Evolutionary conservation across 2,888 invertebrate species (phyloP), one percentile per base, ranked within the genome.

Genomic region (Phyto melanocephala): DNA sequence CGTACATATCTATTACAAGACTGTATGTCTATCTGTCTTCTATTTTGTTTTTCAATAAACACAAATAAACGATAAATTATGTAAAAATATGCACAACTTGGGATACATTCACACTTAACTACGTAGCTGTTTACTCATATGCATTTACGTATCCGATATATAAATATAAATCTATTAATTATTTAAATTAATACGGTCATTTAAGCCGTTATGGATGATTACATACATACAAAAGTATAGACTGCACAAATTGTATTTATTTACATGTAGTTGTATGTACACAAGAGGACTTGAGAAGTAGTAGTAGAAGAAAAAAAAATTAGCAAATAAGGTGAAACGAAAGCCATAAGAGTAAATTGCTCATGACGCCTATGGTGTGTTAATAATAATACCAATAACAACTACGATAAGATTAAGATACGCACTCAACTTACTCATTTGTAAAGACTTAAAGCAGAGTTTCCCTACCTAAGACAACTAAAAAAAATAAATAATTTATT

Each of bases 91-190:
- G 13, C 40, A 15, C 17, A 13, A 42, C n/a, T 42, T 8, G n/a
- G 22, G 33, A 45, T 24, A 4, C 15, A 22, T 40, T 17, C 0
- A 10, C 28, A n/a, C 24, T 2, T 7, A 52, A 5, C 13, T 47
- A 20, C 10, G 5, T 5, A 7, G 20, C 17, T 45, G 10, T 6
- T 17, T 17, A 17, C 20, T 10, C 22, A 6, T 47, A 47, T 47
- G 8, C 11, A 2, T 20, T 11, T 47, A 47, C 42, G n/a, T 54
- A 45, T 45, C 54, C 22, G 5, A 24, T 63, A 28, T 56, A 33
- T 28, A n/a, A 56, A 63, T 47, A 72, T 50, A 79, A 79, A 79
- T 65, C 71, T 37, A 79, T 72, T 79, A 79, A 71, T 72, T 71
- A 58, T 65, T 72, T 56, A 56, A 71, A 45, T 65, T 58, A 28